Percentiles rank a stretch among this genome's conserved stretches.
Evolutionary conservation across 2,888 invertebrate genomes (phyloP).

Genomic region (Drosophila tanythrix): DNA sequence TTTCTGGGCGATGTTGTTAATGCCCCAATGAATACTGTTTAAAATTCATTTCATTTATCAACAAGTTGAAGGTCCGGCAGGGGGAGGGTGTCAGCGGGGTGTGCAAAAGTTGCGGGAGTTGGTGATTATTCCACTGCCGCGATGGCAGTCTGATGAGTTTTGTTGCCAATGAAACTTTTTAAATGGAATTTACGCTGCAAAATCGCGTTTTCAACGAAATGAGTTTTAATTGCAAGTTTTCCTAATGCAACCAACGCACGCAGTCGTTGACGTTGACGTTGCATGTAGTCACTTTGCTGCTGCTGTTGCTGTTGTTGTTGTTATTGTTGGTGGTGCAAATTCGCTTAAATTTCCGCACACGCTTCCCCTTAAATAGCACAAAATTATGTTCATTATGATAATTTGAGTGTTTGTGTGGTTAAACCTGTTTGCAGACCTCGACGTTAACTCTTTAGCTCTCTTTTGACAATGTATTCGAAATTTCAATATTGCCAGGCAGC

Average conservation of each 20-base stretch:
- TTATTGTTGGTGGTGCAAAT: constrained; percentile 31
- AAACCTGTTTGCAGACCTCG: constrained; percentile 10
- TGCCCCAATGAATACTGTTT: constrained; percentile 70
- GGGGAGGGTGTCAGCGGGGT: neutral
- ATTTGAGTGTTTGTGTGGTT: constrained; percentile 46
- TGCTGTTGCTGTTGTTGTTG: constrained; percentile 9
- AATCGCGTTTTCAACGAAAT: constrained; percentile 78
- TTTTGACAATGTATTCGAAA: constrained; percentile 33
- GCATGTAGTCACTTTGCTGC: constrained; percentile 38
- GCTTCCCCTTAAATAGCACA: constrained; percentile 62
- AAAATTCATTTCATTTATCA: constrained; percentile 80
- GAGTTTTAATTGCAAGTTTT: constrained; percentile 81
- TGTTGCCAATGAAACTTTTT: constrained; percentile 61
- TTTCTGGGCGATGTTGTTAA: constrained; percentile 45
- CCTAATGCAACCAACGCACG: constrained; percentile 74
- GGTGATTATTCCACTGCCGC: constrained; percentile 8
- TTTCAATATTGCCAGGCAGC: constrained; percentile 49
- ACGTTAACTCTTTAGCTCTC: constrained; percentile 41
- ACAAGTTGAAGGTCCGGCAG: constrained; percentile 39
- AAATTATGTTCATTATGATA: constrained; percentile 79
- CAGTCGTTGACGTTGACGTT: constrained; percentile 42
- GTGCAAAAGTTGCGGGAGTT: neutral
- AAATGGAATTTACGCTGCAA: constrained; percentile 75
- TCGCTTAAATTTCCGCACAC: constrained; percentile 61
- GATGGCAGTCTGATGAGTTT: constrained; percentile 56